phyloP scores from a whole-genome alignment of 2,888 invertebrate species.

The Gryllus longicercus region DNA sequence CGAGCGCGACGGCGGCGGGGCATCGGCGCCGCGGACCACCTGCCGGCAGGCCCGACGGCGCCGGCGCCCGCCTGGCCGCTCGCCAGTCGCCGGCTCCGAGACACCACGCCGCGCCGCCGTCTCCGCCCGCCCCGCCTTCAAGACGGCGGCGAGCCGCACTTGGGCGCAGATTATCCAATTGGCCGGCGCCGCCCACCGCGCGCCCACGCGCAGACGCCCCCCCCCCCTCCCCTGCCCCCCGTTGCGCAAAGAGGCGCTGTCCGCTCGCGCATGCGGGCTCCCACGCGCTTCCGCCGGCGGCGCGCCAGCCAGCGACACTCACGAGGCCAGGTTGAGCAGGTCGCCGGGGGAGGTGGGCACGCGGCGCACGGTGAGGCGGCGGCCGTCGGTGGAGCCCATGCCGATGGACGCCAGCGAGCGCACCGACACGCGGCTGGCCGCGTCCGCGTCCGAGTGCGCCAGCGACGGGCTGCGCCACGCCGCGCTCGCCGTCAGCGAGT shows the following conservation, averaged over 20 bases:
- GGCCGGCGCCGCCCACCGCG: neutral
- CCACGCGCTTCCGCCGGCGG: too few relatives aligned
- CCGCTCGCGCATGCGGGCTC: neutral
- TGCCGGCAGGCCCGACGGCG: neutral
- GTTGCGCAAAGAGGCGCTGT: neutral
- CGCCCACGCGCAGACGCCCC: neutral
- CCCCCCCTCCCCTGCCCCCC: neutral
- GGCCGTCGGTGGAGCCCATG: conserved; percentile 84
- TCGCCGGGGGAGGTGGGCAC: conserved; percentile 83
- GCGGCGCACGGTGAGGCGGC: conserved; percentile 76
- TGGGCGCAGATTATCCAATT: conserved; percentile 8
- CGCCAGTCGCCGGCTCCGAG: neutral
- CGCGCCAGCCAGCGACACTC: conserved; percentile 51
- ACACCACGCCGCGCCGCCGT: neutral
- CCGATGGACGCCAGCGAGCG: conserved; percentile 80
- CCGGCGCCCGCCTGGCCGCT: neutral
- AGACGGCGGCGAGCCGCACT: neutral
- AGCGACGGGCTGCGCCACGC: neutral
- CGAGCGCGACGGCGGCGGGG: neutral
- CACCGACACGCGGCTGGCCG: conserved; percentile 65
- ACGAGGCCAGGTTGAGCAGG: conserved; percentile 79
- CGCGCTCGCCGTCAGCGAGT: conserved; percentile 56
- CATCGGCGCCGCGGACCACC: neutral
- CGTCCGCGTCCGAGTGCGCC: conserved; percentile 22
- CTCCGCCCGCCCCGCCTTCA: neutral